Base-by-base conservation (phyloP, 2,888 invertebrate species). In the Actias luna region DNA sequence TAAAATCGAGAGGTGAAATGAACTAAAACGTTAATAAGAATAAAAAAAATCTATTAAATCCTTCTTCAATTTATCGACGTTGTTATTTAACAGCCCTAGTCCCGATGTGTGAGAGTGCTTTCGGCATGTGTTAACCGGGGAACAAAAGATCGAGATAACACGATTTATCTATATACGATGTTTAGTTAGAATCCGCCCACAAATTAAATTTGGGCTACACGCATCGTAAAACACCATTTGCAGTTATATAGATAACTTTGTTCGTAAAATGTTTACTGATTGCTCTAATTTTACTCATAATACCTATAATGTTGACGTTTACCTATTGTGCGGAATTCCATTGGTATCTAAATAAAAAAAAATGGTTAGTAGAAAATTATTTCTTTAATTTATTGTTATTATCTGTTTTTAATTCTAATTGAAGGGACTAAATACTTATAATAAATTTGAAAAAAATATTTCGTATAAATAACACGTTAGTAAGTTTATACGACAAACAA, bases 131-230 rank as follows among this genome's bases (percentile, higher is more conserved):
- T 68, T 66, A 65, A 66, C 65, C 42, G 36, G 60, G 42, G 68
- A 66, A 68, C 63, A 68, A 68, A 68, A 68, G 63, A 66, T 66
- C 60, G 58, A 50, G 63, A 63, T 62, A 66, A 61, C 58, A 39
- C 55, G 55, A 64, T 59, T 65, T 64, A 63, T 64, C 59, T 61
- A 50, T 18, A 59, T 7, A 18, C 27, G 29, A 35, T 22, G 22
- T 62, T 58, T 60, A 59, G 46, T 27, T 42, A 31, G 31, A 31
- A 58, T 61, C 39, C 52, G 60, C 35, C 55, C 55, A 35, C 61
- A 58, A 61, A 62, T 62, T 62, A 58, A 62, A 62, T 39, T 57
- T 31, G 14, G n/a, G 16, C 18, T 25, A 39, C 18, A 31, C 10
- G 25, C 42, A 22, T 42, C 61, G 39, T 58, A 36, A 22, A 42